These are phyloP conservation scores for Monopis laevigella DNA, from an alignment of 2,888 invertebrate species.

Conservation along the genomic window DNA sequence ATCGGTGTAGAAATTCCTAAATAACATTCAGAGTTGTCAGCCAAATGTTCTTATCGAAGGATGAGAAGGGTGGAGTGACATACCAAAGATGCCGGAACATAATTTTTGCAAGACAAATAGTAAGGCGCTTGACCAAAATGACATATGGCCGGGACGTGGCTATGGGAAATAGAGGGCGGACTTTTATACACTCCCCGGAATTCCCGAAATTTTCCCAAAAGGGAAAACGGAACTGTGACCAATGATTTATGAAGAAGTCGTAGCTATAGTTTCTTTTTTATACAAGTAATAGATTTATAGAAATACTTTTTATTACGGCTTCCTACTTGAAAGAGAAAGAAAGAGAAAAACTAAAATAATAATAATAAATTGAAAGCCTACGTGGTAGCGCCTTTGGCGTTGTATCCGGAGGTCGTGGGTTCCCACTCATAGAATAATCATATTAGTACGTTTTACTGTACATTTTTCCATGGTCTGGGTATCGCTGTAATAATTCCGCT, in stretches of 20 bases:
- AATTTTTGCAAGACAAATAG: constrained; percentile 62
- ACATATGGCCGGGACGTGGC: constrained; percentile 43
- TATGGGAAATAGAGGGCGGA: constrained; percentile 23
- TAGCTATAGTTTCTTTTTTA: constrained; percentile 1
- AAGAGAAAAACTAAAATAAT: too few relatives aligned
- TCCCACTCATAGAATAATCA: too few relatives aligned
- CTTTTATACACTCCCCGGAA: constrained; percentile 44
- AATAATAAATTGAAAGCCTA: too few relatives aligned
- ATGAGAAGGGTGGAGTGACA: constrained; percentile 31
- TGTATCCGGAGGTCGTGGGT: too few relatives aligned
- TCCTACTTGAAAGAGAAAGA: too few relatives aligned
- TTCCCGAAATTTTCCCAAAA: constrained; percentile 30
- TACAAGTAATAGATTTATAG: constrained; percentile 6
- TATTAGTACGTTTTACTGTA: too few relatives aligned
- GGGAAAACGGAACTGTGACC: constrained; percentile 23
- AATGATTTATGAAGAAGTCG: constrained; percentile 30
- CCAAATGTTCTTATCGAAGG: constrained; percentile 7
- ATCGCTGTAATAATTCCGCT: too few relatives aligned
- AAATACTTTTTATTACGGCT: constrained; percentile 8
- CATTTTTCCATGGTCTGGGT: too few relatives aligned
- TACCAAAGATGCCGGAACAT: constrained; percentile 46
- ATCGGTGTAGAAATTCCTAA: neutral
- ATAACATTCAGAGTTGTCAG: neutral
- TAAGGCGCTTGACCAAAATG: constrained; percentile 52
- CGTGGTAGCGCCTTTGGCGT: too few relatives aligned